Evolutionary conservation across 2,888 invertebrate genomes (phyloP).

Genomic region (Stictocephala bisonia): DNA sequence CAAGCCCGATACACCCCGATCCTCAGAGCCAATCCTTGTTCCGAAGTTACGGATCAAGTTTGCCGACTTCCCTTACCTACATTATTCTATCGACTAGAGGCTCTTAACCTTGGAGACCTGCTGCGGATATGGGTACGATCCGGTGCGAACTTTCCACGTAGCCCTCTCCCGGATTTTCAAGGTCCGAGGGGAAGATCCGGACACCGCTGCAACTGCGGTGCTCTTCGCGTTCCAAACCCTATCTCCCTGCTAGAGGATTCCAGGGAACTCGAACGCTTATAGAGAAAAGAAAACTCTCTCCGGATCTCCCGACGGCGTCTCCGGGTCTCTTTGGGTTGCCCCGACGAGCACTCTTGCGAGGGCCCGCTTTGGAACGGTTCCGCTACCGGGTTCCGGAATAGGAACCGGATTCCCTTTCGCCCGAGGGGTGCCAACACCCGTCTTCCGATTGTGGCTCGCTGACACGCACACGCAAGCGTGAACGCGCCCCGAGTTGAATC

Average conservation of each 20-base stretch:
- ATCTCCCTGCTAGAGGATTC: conserved; percentile 60
- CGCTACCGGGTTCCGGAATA: conserved; percentile 71
- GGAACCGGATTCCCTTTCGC: conserved; percentile 70
- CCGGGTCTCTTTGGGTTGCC: conserved; percentile 68
- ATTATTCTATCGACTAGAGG: no score
- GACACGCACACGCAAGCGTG: no score
- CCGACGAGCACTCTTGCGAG: conserved; percentile 61
- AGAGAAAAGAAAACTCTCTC: conserved; percentile 58
- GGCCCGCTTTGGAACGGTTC: conserved; percentile 63
- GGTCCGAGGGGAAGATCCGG: conserved; percentile 64
- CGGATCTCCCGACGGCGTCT: conserved; percentile 67
- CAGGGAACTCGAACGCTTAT: conserved; percentile 58
- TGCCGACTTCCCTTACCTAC: no score
- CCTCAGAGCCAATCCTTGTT: conserved; percentile 80
- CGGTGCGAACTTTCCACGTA: no score
- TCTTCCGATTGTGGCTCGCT: no score
- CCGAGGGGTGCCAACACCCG: conserved; percentile 63
- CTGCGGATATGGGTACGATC: no score
- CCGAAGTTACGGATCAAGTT: no score
- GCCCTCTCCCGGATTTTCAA: conserved; percentile 61
- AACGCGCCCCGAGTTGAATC: no score
- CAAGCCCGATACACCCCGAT: conserved; percentile 71
- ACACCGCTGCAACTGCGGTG: conserved; percentile 66
- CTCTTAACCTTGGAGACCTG: conserved; percentile 83
- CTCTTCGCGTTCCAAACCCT: conserved; percentile 63